A percentile compares a stretch with the other conserved stretches of the same genome.
Evolutionary conservation across 2,113 vertebrate species (phyloP).

Genomic region (Aythya baeri): DNA sequence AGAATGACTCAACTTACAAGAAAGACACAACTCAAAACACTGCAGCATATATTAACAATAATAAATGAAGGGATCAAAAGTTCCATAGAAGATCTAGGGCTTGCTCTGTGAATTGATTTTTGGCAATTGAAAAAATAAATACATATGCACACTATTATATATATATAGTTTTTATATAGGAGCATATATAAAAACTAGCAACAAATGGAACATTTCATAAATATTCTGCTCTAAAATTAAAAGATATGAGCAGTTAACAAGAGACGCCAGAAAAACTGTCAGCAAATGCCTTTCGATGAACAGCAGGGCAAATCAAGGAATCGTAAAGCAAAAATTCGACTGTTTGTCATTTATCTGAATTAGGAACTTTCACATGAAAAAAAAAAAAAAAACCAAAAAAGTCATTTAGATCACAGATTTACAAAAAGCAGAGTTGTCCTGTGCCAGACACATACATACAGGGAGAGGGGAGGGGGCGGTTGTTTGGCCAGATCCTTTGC

Average conservation of each 20-base stretch:
- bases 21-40: background rate
- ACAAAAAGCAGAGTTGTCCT: background rate
- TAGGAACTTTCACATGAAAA: background rate
- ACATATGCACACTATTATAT: background rate
- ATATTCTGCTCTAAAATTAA: slow-evolving; percentile 7
- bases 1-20: slow-evolving; percentile 24
- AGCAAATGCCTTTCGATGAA: background rate
- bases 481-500: background rate
- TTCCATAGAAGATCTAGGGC: background rate
- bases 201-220: slow-evolving; percentile 28
- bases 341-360: background rate
- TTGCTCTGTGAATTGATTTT: background rate
- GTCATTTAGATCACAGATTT: background rate
- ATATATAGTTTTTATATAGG: background rate
- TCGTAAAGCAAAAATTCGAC: background rate
- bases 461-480: background rate
- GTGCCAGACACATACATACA: background rate
- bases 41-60: slow-evolving; percentile 24
- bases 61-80: slow-evolving; percentile 15
- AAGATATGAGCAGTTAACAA: background rate
- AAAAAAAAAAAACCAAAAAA: background rate
- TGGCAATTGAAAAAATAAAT: slow-evolving; percentile 36
- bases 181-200: background rate
- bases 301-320: background rate
- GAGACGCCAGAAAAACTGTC: background rate